Conservation (phyloP, 2,113 vertebrate species). For the Podiceps cristatus region DNA sequence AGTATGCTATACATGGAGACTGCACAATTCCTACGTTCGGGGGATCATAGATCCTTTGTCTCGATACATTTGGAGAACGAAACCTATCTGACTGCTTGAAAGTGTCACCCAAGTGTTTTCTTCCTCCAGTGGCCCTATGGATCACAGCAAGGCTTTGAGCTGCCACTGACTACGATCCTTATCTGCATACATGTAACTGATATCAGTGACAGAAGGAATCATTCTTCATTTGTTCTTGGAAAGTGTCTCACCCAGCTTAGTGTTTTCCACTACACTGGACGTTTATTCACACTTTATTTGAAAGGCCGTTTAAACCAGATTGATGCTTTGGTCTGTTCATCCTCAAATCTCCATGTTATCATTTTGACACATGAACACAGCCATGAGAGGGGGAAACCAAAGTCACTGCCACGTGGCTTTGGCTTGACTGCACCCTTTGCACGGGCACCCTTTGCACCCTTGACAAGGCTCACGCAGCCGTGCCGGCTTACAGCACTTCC, state of each 20-base stretch:
- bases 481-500: background rate
- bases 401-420: background rate
- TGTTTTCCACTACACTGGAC: background rate
- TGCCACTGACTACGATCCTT: background rate
- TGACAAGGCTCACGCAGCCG: accelerated
- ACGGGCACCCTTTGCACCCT: background rate
- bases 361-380: background rate
- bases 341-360: background rate
- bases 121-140: background rate
- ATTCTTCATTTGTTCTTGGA: background rate
- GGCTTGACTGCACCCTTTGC: background rate
- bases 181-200: background rate
- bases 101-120: background rate
- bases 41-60: background rate
- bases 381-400: background rate
- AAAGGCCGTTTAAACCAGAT: background rate
- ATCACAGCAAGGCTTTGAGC: background rate
- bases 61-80: background rate
- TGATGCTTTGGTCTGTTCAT: background rate
- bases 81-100: background rate
- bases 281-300: background rate
- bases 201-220: background rate
- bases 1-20: background rate
- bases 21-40: background rate
- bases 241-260: background rate